These are phyloP conservation scores for Hirundichthys speculiger DNA, from an alignment of 2,113 vertebrate species.

Conservation along the genomic window DNA sequence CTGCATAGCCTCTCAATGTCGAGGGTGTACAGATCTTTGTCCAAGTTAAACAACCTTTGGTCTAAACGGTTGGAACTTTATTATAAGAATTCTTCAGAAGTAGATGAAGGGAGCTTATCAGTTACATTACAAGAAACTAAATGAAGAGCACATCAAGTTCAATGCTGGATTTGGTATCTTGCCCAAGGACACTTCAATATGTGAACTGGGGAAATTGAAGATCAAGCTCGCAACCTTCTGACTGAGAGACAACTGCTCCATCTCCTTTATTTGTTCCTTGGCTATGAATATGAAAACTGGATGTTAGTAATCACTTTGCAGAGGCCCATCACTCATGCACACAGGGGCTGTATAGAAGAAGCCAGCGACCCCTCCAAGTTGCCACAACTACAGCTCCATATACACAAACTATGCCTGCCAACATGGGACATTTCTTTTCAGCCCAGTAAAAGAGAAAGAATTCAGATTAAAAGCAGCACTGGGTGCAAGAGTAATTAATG, in stretches of 20 bases:
- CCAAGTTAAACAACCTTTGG: neutral
- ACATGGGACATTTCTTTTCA: slow-evolving; percentile 61
- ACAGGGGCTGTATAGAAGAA: slow-evolving; percentile 49
- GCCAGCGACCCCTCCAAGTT: slow-evolving; percentile 60
- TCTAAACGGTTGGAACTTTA: slow-evolving; percentile 8
- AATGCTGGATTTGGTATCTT: too few species aligned
- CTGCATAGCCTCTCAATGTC: too few species aligned
- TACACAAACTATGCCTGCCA: slow-evolving; percentile 66
- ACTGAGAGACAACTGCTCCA: too few species aligned
- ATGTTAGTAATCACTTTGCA: slow-evolving; percentile 39
- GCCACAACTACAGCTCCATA: slow-evolving; percentile 61
- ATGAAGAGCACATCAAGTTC: too few species aligned
- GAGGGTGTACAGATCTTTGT: too few species aligned
- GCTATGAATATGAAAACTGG: slow-evolving; percentile 60
- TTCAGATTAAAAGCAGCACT: slow-evolving; percentile 44
- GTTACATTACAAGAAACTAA: too few species aligned
- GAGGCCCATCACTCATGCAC: slow-evolving; percentile 6
- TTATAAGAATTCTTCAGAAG: neutral
- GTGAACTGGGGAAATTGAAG: too few species aligned
- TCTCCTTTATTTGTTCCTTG: too few species aligned
- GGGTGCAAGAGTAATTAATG: slow-evolving; percentile 47
- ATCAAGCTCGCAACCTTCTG: too few species aligned
- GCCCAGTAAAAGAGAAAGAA: slow-evolving; percentile 21
- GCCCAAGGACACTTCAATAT: too few species aligned
- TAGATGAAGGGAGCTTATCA: too few species aligned